Base-by-base conservation (phyloP, 2,888 invertebrate genomes). In the Nemotelus pantherinus region DNA sequence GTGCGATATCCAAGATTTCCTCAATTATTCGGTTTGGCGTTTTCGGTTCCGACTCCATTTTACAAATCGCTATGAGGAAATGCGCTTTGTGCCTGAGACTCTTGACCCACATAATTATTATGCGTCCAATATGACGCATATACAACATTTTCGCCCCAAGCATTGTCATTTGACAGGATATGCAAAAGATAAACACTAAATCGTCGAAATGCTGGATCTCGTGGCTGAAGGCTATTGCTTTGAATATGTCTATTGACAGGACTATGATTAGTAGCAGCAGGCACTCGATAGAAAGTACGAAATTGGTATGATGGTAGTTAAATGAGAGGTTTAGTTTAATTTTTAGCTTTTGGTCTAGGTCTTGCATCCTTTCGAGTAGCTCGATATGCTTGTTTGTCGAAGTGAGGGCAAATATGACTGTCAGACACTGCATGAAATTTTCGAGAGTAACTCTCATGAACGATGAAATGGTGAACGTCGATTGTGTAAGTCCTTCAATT, bases 401-500 rank as follows among this genome's bases (percentile, higher is more conserved):
- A 0, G 43, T 9, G 3, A 76, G 43, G 3, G 44, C 44, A 43
- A 65, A 76, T 3, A 76, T 6, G 6, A 76, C 64, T 2, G 48
- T 55, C 44, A 76, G 25, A 25, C 64, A 65, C 48, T 76, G 76
- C 65, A 65, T 65, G 2, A 64, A 48, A 55, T 77, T 79, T 74
- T 79, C 79, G 7, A 79, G 58, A 10, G 77, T 53, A 3, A 79
- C 79, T 60, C 79, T 50, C 47, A 72, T 71, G 47, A 79, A 79
- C 7, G 72, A 63, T 2, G 77, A 77, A 4, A 77, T 77, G 3
- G 72, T 74, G 50, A 74, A 74, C 2, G 79, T 77, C 0, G 79
- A 79, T 50, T 39, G 41, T 2, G 74, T 68, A 6, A 79, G 63
- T 47, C 77, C 79, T 47, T 48, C 67, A n/a, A 79, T 55, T 50